Evolutionary conservation across 2,888 invertebrate genomes (phyloP).

Genomic region (Sarcophaga subvicina): DNA sequence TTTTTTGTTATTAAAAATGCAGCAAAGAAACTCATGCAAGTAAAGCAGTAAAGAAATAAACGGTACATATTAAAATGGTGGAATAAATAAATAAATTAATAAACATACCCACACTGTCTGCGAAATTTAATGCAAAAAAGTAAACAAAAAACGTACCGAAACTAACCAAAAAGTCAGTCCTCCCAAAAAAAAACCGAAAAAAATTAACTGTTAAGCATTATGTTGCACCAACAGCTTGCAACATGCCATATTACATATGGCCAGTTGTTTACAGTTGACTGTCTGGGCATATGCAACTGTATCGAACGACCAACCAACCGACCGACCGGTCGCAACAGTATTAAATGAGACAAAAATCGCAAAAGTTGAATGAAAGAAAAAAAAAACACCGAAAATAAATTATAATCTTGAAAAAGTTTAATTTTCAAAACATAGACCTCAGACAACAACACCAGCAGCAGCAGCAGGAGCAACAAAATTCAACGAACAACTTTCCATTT

Average conservation of each 20-base stretch:
- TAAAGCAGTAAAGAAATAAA: neutral
- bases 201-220: constrained; percentile 54
- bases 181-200: constrained; percentile 25
- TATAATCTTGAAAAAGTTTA: constrained; percentile 44
- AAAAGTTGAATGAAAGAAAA: neutral
- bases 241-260: constrained; percentile 20
- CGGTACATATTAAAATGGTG: constrained; percentile 57
- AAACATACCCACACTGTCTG: constrained; percentile 61
- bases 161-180: constrained; percentile 4
- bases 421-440: constrained; percentile 44
- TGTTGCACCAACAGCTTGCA: constrained; percentile 48
- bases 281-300: too few species aligned
- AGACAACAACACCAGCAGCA: constrained; percentile 33
- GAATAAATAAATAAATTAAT: constrained; percentile 64
- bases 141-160: neutral
- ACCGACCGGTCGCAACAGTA: constrained; percentile 8
- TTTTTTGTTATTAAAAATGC: neutral
- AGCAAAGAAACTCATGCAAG: constrained; percentile 10
- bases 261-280: constrained; percentile 1
- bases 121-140: constrained; percentile 13
- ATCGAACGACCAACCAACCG: constrained; percentile 10
- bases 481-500: constrained; percentile 67
- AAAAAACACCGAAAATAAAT: constrained; percentile 33
- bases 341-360: constrained; percentile 13
- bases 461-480: constrained; percentile 37